Evolutionary conservation across 2,113 vertebrate genomes (phyloP).

Genomic region (Peromyscus maniculatus): DNA sequence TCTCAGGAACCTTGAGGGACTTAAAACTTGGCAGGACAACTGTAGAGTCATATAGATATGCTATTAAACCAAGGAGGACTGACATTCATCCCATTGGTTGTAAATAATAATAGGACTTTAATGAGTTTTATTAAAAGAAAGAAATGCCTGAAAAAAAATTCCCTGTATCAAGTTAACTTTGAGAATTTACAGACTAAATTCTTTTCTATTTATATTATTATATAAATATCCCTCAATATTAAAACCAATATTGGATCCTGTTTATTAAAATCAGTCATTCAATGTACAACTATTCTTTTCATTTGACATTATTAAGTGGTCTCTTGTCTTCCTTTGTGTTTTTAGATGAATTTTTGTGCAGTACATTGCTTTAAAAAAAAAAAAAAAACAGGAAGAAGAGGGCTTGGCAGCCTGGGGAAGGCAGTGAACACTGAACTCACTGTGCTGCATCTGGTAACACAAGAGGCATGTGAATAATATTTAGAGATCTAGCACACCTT

Average conservation of each 20-base stretch:
- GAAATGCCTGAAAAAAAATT: slow-evolving; percentile 42
- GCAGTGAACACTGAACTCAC: background rate
- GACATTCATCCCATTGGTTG: slow-evolving; percentile 14
- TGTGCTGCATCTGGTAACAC: background rate
- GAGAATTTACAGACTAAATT: slow-evolving; percentile 61
- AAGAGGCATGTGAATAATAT: slow-evolving; percentile 71
- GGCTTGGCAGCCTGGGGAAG: background rate
- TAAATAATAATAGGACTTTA: slow-evolving; percentile 69
- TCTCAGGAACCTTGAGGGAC: slow-evolving; percentile 47
- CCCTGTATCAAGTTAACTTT: slow-evolving; percentile 33
- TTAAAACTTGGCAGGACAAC: background rate
- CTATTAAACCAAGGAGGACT: slow-evolving; percentile 53
- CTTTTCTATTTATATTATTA: background rate
- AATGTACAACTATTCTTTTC: slow-evolving; percentile 51
- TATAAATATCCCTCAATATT: slow-evolving; percentile 11
- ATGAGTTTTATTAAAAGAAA: slow-evolving; percentile 51
- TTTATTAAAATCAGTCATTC: slow-evolving; percentile 58
- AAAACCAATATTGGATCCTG: slow-evolving; percentile 27
- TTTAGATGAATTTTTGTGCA: slow-evolving; percentile 52
- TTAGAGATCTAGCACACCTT: slow-evolving; percentile 84
- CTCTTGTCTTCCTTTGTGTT: slow-evolving; percentile 59
- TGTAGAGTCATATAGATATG: background rate
- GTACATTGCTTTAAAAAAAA: background rate
- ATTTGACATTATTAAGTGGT: slow-evolving; percentile 58
- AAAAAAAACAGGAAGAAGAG: background rate